Conservation (phyloP, 64 coral and sea anemone species). For the Montipora foliosa region DNA sequence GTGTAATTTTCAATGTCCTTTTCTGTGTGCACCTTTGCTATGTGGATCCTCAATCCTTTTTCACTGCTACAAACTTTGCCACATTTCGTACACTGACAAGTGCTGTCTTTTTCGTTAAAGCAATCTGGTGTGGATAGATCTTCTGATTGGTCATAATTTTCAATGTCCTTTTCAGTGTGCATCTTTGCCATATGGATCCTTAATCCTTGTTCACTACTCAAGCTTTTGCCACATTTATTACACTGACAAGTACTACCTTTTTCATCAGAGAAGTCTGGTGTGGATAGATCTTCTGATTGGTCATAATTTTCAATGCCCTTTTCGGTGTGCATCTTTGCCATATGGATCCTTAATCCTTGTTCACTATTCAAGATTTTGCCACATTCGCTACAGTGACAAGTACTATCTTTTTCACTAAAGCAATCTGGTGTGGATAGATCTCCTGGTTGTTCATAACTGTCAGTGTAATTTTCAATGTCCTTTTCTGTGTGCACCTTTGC, state of each 20-base stretch:
- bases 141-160: background rate
- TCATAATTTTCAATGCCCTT: background rate
- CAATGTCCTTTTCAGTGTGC: background rate
- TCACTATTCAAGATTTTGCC: background rate
- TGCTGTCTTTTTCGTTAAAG: too few species aligned
- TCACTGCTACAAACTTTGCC: background rate
- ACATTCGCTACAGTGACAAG: background rate
- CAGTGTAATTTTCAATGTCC: background rate
- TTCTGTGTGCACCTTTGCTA: background rate
- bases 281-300: background rate
- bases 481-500: background rate
- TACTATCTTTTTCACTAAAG: background rate
- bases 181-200: too few species aligned
- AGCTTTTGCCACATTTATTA: background rate
- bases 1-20: too few species aligned
- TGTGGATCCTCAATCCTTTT: background rate
- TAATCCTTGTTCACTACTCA: background rate
- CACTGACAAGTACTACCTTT: background rate
- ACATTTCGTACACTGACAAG: background rate
- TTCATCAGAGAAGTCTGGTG: background rate
- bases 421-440: background rate
- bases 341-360: background rate
- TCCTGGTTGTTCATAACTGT: background rate
- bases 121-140: background rate
- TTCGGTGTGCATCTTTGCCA: background rate